These are phyloP conservation scores for Bombus waltoni DNA, from an alignment of 1,140 invertebrate species.

Conservation along the genomic window DNA sequence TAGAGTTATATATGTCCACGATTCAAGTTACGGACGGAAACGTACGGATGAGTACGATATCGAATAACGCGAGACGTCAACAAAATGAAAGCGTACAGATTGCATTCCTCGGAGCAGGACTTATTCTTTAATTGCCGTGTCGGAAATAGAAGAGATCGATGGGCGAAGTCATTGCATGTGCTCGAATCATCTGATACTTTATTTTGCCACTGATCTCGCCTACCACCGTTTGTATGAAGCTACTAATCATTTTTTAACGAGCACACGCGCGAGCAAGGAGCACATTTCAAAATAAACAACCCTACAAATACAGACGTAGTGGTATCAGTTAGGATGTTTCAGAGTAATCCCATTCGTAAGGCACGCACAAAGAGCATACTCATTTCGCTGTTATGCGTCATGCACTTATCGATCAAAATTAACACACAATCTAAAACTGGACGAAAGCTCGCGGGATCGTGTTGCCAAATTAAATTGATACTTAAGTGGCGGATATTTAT, in stretches of 20 bases:
- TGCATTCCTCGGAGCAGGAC: background rate
- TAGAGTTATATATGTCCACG: too few species aligned
- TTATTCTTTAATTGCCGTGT: too few species aligned
- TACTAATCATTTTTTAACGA: conserved; percentile 70
- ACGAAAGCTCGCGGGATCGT: conserved; percentile 40
- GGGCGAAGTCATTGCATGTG: conserved; percentile 62
- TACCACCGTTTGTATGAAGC: conserved; percentile 66
- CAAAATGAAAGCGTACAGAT: background rate
- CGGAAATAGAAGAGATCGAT: background rate
- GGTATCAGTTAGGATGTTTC: conserved; percentile 36
- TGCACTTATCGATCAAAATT: conserved; percentile 59
- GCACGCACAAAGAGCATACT: conserved; percentile 63
- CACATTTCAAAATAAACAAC: conserved; percentile 47
- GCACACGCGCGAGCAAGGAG: conserved; percentile 67
- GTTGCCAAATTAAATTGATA: background rate
- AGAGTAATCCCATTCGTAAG: conserved; percentile 40
- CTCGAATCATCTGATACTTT: conserved; percentile 62
- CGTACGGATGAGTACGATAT: background rate
- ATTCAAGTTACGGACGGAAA: too few species aligned
- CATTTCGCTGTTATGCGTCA: conserved; percentile 60
- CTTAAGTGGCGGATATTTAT: too few species aligned
- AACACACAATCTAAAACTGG: conserved; percentile 47
- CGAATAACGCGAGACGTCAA: background rate
- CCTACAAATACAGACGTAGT: conserved; percentile 50
- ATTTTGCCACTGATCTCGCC: conserved; percentile 63